phyloP scores from a whole-genome alignment of 2,797 vertebrate genomes.

The Chaetodon trifasciatus region DNA sequence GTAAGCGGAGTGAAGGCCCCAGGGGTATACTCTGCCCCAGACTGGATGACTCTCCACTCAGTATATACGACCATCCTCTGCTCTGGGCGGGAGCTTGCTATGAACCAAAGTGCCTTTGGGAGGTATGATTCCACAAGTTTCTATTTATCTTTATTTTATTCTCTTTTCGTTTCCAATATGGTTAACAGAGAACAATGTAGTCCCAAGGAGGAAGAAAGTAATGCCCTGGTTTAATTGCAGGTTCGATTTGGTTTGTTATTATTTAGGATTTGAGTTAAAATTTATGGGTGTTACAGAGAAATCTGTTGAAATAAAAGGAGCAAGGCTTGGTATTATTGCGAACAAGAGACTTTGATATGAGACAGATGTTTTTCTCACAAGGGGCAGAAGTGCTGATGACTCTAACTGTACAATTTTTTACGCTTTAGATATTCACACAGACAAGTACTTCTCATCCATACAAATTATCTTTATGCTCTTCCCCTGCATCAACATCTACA shows the following conservation, averaged over 20 bases:
- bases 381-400: slow-evolving; percentile 3
- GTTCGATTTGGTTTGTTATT: slow-evolving; percentile 27
- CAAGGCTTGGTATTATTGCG: slow-evolving; percentile 60
- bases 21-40: slow-evolving; percentile 26
- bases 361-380: not conserved
- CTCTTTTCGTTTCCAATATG: slow-evolving; percentile 6
- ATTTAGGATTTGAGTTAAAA: slow-evolving; percentile 11
- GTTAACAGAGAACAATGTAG: slow-evolving; percentile 1
- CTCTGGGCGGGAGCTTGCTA: slow-evolving; percentile 52
- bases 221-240: slow-evolving; percentile 32
- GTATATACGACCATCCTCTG: slow-evolving; percentile 30
- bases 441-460: not conserved
- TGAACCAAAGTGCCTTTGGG: slow-evolving; percentile 77
- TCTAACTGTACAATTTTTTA: not conserved
- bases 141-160: slow-evolving; percentile 16
- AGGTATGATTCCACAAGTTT: slow-evolving; percentile 47
- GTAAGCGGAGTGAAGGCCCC: slow-evolving; percentile 17
- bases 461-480: not conserved
- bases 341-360: not conserved
- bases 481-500: not conserved
- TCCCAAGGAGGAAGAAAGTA: slow-evolving; percentile 13
- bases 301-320: slow-evolving; percentile 45
- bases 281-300: slow-evolving; percentile 3
- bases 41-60: slow-evolving; percentile 36
- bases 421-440: not conserved